A percentile compares a stretch with the other conserved stretches of the same genome.
These are phyloP conservation scores for Corythaixoides concolor DNA, from an alignment of 2,113 vertebrate genomes.

Conservation along the genomic window DNA sequence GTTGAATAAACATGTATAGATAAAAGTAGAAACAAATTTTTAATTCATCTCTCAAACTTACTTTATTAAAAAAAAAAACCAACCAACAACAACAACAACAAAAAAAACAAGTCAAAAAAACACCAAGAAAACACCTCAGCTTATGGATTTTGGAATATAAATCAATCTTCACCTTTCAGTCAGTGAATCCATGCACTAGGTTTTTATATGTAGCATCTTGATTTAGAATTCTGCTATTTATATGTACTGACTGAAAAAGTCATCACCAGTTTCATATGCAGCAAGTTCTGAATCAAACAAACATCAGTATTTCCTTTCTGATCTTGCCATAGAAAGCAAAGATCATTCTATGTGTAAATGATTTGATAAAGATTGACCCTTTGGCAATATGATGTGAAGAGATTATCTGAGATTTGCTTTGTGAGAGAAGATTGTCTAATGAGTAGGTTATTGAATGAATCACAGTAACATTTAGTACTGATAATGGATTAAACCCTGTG, in stretches of 20 bases:
- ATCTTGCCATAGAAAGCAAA: not conserved
- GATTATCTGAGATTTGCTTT: slow-evolving; percentile 50
- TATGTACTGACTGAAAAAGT: not conserved
- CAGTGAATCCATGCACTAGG: not conserved
- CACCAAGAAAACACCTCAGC: no score
- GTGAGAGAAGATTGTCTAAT: slow-evolving; percentile 42
- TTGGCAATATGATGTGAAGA: slow-evolving; percentile 19
- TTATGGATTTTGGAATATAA: not conserved
- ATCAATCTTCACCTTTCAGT: not conserved
- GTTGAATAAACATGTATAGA: not conserved
- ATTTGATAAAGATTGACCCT: slow-evolving; percentile 12
- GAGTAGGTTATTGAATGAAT: slow-evolving; percentile 37
- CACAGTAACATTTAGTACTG: slow-evolving; percentile 19
- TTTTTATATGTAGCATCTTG: not conserved
- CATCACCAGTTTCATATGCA: not conserved
- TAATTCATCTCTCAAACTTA: not conserved
- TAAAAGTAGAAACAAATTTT: not conserved
- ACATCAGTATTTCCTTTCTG: not conserved
- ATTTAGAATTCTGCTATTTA: not conserved
- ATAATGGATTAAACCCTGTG: slow-evolving; percentile 3
- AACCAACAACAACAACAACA: no score
- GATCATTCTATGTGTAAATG: slow-evolving; percentile 11
- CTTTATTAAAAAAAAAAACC: not conserved
- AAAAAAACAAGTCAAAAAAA: no score
- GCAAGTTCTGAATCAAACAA: not conserved